Evolutionary conservation across 1,140 invertebrate genomes (phyloP).

Genomic region (Mya arenaria): DNA sequence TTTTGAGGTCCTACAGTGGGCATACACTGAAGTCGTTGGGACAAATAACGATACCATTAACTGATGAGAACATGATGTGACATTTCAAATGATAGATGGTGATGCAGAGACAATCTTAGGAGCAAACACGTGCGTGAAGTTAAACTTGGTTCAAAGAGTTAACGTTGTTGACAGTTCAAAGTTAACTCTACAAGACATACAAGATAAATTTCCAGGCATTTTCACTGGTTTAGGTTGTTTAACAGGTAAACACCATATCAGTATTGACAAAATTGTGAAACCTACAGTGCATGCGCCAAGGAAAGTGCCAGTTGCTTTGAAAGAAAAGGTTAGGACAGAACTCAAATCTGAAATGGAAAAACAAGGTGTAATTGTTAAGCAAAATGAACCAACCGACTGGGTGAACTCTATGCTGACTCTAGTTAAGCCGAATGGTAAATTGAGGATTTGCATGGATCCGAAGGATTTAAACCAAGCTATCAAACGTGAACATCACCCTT

Average conservation of each 20-base stretch:
- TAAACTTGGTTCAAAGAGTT: not conserved
- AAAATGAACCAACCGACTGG: conserved; percentile 41
- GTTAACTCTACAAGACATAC: not conserved
- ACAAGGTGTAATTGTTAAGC: not conserved
- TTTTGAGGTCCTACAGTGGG: conserved; percentile 24
- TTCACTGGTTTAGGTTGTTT: conserved; percentile 13
- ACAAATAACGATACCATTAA: not conserved
- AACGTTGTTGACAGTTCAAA: not conserved
- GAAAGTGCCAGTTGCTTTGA: conserved; percentile 23
- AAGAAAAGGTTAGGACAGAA: conserved; percentile 15
- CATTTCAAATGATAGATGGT: not conserved
- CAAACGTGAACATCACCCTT: conserved; percentile 49
- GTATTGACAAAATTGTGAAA: conserved; percentile 17
- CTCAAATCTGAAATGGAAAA: not conserved
- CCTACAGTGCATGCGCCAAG: conserved; percentile 1
- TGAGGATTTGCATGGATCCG: conserved; percentile 66
- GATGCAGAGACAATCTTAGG: conserved; percentile 18
- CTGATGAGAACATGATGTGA: not conserved
- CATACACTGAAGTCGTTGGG: not conserved
- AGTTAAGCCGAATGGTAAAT: conserved; percentile 35
- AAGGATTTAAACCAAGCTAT: conserved; percentile 63
- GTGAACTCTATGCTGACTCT: conserved; percentile 34
- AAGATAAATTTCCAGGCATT: not conserved
- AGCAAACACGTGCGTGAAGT: not conserved
- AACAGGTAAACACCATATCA: not conserved